phyloP scores from a whole-genome alignment of 2,797 vertebrate genomes.

The Pagetopsis macropterus region DNA sequence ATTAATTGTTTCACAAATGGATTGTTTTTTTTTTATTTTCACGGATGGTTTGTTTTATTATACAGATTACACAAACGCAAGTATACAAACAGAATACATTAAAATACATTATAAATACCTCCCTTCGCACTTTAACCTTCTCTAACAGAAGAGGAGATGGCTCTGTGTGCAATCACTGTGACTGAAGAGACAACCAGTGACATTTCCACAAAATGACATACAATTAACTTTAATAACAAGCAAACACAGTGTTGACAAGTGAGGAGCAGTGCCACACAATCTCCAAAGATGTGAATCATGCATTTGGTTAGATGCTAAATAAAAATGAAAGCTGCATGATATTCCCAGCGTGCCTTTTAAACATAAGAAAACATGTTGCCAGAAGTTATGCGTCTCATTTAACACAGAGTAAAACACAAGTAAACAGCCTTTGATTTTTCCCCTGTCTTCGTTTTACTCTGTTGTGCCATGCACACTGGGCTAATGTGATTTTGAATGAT shows the following conservation, averaged over 20 bases:
- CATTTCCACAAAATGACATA: conserved; percentile 29
- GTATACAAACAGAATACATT: background rate
- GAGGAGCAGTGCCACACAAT: background rate
- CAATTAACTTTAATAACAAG: conserved; percentile 35
- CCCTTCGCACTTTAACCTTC: background rate
- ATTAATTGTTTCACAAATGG: too few relatives aligned
- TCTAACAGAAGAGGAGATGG: background rate
- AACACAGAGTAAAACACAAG: conserved; percentile 36
- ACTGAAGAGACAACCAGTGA: conserved; percentile 18
- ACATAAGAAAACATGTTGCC: conserved; percentile 23
- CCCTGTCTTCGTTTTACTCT: background rate
- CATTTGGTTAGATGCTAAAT: background rate
- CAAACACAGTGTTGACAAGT: conserved; percentile 12
- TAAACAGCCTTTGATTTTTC: conserved; percentile 56
- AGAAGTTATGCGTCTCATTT: conserved; percentile 31
- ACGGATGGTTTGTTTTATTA: too few relatives aligned
- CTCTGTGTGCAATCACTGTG: background rate
- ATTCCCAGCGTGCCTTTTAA: conserved; percentile 20
- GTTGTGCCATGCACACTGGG: conserved; percentile 36
- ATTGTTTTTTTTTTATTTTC: too few relatives aligned
- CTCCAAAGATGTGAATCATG: background rate
- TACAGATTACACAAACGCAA: too few relatives aligned
- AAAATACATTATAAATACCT: background rate
- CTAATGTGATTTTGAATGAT: conserved; percentile 70
- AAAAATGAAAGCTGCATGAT: conserved; percentile 12